A percentile compares a stretch with the other conserved stretches of the same genome.
These are phyloP conservation scores for Macaria liturata DNA, from an alignment of 2,888 invertebrate genomes.

Conservation along the genomic window DNA sequence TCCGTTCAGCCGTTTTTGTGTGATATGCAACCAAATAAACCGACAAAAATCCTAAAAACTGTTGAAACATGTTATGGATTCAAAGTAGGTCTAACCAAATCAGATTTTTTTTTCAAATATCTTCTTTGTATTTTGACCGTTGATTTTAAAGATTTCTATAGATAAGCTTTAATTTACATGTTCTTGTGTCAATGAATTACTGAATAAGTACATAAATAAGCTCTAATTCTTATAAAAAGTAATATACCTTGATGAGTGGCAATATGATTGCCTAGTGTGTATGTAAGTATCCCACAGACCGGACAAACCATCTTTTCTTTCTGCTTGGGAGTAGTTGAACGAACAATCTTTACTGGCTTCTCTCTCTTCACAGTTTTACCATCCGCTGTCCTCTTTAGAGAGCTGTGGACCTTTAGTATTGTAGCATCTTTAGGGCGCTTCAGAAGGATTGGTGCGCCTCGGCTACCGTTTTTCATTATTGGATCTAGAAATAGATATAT, in stretches of 20 bases:
- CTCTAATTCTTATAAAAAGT: too few relatives aligned
- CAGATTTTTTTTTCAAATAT: too few relatives aligned
- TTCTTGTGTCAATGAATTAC: too few relatives aligned
- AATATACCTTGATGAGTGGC: slow-evolving; percentile 74
- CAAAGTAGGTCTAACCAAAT: too few relatives aligned
- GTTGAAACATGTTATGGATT: too few relatives aligned
- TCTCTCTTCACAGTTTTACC: slow-evolving; percentile 44
- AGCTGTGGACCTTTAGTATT: slow-evolving; percentile 62
- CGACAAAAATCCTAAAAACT: too few relatives aligned
- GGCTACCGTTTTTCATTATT: slow-evolving; percentile 70
- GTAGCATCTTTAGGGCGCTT: slow-evolving; percentile 77
- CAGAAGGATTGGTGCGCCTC: slow-evolving; percentile 71
- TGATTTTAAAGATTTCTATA: too few relatives aligned
- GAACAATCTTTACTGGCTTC: slow-evolving; percentile 57
- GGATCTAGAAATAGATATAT: slow-evolving; percentile 62
- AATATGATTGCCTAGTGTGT: slow-evolving; percentile 73
- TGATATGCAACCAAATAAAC: too few relatives aligned
- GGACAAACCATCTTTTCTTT: slow-evolving; percentile 78
- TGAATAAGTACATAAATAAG: too few relatives aligned
- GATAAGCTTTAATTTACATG: too few relatives aligned
- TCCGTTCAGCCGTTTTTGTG: too few relatives aligned
- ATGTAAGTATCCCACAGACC: slow-evolving; percentile 77
- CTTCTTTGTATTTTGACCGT: too few relatives aligned
- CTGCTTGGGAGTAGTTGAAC: slow-evolving; percentile 54
- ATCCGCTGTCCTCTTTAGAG: slow-evolving; percentile 49